Base-by-base conservation (phyloP, 2,888 invertebrate species). In the Agonopterix heracliana region DNA sequence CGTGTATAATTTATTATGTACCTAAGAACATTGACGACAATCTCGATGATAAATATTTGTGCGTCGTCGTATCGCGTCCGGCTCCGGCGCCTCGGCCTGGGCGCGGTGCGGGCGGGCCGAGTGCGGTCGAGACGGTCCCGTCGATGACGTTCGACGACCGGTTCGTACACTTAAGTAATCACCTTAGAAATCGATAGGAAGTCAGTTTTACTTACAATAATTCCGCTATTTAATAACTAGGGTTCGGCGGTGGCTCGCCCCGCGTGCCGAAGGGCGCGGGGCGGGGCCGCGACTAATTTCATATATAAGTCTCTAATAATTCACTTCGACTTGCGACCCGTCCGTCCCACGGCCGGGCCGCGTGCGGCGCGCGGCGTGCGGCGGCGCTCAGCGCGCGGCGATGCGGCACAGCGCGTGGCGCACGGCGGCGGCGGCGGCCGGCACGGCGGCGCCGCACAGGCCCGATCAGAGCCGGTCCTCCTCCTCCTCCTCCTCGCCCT, bases 401-500 rank as follows among this genome's bases (percentile, higher is more conserved):
- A 71, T 64, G 76, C 78, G 76, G 72, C 82, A 82, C 66, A 84
- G 73, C 72, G 81, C 41, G 41, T 65, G 64, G 69, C 60, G 81
- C 77, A 81, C 72, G 68, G 83, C 81, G 60, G 74, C 72, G 66
- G 81, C 80, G 69, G 81, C 81, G 71, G 79, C 80, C 67, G 81
- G 82, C 77, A 75, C 81, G 66, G 78, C 82, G 78, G 84, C 85
- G 84, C 85, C 87, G 86, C 87, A 84, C 84, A 86, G 84, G 78
- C 81, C 81, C 71, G 81, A 86, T 91, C 91, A 90, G 87, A 90
- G 90, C 70, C 91, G 76, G 73, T 93, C 93, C 73, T 93, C 93
- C 73, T 93, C 94, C 74, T 95, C 95, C 68, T 95, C 95, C 74
- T 95, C 95, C 72, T 95, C 95, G 59, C 92, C 93, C 82, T 95